Evolutionary conservation across 2,113 vertebrate genomes (phyloP).

Genomic region (Tautogolabrus adspersus): DNA sequence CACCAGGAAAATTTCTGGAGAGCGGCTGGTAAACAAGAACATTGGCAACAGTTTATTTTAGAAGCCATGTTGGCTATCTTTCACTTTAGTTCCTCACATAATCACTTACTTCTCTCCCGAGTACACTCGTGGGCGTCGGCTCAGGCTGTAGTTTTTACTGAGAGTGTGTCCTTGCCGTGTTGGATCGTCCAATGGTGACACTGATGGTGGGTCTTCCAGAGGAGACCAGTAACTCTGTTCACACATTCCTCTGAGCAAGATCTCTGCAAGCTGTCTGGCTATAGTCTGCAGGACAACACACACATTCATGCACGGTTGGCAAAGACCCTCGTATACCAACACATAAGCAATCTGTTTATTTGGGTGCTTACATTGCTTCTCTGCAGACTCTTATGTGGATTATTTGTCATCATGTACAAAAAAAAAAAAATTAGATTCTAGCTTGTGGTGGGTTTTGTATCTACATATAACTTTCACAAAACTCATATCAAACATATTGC

Average conservation of each 20-base stretch:
- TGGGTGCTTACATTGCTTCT: conserved; percentile 4
- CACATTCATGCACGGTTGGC: conserved; percentile 11
- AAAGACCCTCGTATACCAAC: neutral
- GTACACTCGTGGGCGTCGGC: conserved; percentile 92
- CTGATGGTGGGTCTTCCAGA: conserved; percentile 92
- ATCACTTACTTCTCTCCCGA: conserved; percentile 93
- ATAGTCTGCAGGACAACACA: conserved; percentile 87
- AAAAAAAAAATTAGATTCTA: neutral
- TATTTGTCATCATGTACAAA: neutral
- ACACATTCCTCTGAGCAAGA: conserved; percentile 97
- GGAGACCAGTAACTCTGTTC: conserved; percentile 99
- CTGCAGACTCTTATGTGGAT: neutral
- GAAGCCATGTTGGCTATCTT: conserved; percentile 24
- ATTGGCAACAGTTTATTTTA: conserved; percentile 24
- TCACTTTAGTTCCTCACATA: conserved; percentile 18
- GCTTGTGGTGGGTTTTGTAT: neutral
- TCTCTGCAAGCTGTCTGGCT: conserved; percentile 97
- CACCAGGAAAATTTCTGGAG: neutral
- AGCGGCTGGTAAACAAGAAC: conserved; percentile 6
- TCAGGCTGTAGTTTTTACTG: conserved; percentile 89
- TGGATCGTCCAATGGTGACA: conserved; percentile 94
- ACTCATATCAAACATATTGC: too few relatives aligned
- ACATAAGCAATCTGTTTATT: conserved; percentile 29
- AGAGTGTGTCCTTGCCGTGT: conserved; percentile 87
- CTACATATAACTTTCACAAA: too few relatives aligned